phyloP scores from a whole-genome alignment of 2,888 invertebrate genomes.

The Lordiphosa andalusiaca region DNA sequence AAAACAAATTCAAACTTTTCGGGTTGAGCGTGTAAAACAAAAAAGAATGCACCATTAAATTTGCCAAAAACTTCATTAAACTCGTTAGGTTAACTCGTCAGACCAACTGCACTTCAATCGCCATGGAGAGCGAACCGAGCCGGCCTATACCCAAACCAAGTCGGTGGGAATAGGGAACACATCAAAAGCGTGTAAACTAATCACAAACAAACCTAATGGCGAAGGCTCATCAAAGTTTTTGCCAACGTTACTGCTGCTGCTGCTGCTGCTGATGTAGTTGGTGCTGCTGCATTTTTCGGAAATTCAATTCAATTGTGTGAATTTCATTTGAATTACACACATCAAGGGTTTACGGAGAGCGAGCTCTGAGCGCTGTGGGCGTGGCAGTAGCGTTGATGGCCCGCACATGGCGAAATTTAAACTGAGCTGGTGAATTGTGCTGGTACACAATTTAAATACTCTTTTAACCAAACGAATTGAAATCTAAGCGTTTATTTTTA shows the following conservation, averaged over 20 bases:
- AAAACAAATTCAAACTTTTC: constrained; percentile 55
- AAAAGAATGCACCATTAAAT: constrained; percentile 56
- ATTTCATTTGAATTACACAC: constrained; percentile 65
- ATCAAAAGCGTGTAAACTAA: constrained; percentile 52
- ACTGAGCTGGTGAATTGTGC: background rate
- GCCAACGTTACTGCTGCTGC: constrained; percentile 10
- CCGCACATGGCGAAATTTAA: constrained; percentile 12
- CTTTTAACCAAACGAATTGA: background rate
- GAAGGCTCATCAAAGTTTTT: constrained; percentile 64
- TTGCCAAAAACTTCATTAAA: constrained; percentile 57
- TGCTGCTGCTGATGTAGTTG: constrained; percentile 15
- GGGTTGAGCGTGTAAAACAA: constrained; percentile 37
- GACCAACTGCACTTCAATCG: constrained; percentile 56
- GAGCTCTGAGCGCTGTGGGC: constrained; percentile 11
- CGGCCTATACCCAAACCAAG: constrained; percentile 1
- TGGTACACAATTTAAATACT: background rate
- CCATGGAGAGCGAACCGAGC: constrained; percentile 21
- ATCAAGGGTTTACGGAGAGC: constrained; percentile 31
- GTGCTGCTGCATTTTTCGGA: constrained; percentile 45
- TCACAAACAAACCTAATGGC: constrained; percentile 43
- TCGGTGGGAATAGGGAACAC: constrained; percentile 29
- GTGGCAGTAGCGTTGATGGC: constrained; percentile 31
- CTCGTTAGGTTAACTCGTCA: constrained; percentile 45
- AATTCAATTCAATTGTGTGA: constrained; percentile 70
- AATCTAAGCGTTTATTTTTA: too few relatives aligned